Evolutionary conservation across 2,113 vertebrate species (phyloP).

Genomic region (Prionailurus bengalensis): DNA sequence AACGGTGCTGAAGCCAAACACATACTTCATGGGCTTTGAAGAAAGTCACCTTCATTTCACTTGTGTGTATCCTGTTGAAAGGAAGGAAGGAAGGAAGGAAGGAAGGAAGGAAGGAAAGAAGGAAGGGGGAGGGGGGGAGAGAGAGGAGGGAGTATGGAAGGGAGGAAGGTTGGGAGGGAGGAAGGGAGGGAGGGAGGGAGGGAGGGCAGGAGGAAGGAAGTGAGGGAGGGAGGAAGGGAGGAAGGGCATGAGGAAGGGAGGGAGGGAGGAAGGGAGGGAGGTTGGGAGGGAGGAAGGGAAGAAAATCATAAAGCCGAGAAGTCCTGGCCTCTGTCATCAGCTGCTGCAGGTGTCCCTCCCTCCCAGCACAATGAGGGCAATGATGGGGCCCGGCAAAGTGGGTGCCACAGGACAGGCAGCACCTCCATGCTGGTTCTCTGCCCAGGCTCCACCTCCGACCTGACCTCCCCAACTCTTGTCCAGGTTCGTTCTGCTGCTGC

Average conservation of each 20-base stretch:
- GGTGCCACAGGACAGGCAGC: fast-evolving
- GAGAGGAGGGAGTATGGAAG: too few relatives aligned
- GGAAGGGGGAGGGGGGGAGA: too few relatives aligned
- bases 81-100: too few relatives aligned
- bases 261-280: too few relatives aligned
- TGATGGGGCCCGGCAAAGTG: neutral
- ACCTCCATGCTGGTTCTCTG: neutral
- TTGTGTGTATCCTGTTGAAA: neutral
- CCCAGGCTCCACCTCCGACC: neutral
- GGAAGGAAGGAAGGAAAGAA: too few relatives aligned
- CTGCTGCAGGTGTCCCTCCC: too few relatives aligned
- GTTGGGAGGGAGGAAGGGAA: too few relatives aligned
- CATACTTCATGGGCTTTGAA: neutral
- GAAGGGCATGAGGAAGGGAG: too few relatives aligned
- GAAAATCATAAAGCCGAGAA: neutral
- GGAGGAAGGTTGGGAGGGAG: too few relatives aligned
- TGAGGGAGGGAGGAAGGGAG: too few relatives aligned
- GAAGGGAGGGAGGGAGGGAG: too few relatives aligned
- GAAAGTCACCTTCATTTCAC: neutral
- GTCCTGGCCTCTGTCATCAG: neutral
- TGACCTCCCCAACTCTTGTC: neutral
- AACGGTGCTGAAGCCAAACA: neutral
- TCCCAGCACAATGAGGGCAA: neutral
- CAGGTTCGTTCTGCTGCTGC: neutral
- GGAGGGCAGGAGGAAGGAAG: too few relatives aligned